These are phyloP conservation scores for Saturnia japonica DNA, from an alignment of 2,888 invertebrate genomes.

Conservation along the genomic window DNA sequence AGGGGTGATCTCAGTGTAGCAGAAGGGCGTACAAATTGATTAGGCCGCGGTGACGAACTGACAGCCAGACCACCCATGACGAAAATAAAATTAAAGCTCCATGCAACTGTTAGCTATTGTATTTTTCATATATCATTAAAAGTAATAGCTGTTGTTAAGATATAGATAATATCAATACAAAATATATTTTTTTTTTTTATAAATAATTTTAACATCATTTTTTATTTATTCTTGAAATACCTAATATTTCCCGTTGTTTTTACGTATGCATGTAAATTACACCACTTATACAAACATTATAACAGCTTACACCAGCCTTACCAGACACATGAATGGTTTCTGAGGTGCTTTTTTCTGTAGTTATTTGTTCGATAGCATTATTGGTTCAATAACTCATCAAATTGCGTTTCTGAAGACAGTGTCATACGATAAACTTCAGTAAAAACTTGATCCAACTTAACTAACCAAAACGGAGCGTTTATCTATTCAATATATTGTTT, in stretches of 20 bases:
- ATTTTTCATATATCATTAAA: constrained; percentile 36
- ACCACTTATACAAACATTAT: too few relatives aligned
- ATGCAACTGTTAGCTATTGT: constrained; percentile 50
- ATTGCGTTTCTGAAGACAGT: too few relatives aligned
- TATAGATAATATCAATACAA: not conserved
- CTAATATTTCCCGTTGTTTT: not conserved
- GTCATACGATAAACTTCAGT: too few relatives aligned
- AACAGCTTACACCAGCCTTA: too few relatives aligned
- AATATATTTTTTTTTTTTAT: not conserved
- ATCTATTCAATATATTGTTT: too few relatives aligned
- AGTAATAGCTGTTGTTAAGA: constrained; percentile 30
- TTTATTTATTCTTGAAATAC: not conserved
- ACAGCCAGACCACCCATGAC: constrained; percentile 72
- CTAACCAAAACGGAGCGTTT: too few relatives aligned
- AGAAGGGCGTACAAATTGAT: constrained; percentile 79
- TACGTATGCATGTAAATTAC: too few relatives aligned
- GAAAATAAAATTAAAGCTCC: constrained; percentile 43
- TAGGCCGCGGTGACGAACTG: constrained; percentile 66
- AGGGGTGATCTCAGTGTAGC: constrained; percentile 31
- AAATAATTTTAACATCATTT: not conserved
- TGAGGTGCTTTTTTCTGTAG: too few relatives aligned
- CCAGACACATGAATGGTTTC: too few relatives aligned
- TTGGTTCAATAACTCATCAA: too few relatives aligned
- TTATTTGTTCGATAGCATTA: too few relatives aligned
- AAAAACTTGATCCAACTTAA: too few relatives aligned